phyloP scores from a whole-genome alignment of 2,113 vertebrate genomes.

The Sclerurus mexicanus region DNA sequence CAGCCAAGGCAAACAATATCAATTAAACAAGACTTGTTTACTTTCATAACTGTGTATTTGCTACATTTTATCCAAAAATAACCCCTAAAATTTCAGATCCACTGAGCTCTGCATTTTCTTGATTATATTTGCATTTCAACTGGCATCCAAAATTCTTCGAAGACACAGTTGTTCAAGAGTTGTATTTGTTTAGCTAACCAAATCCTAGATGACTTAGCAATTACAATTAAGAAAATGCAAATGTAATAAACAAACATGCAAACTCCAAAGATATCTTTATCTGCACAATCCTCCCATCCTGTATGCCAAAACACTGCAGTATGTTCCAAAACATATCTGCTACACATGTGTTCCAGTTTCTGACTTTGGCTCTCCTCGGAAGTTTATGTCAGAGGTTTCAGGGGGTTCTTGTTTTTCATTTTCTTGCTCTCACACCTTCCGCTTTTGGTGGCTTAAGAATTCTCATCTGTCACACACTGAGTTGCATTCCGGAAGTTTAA shows the following conservation, averaged over 20 bases:
- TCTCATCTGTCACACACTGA: neutral
- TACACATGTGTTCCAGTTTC: neutral
- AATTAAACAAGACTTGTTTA: neutral
- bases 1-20: neutral
- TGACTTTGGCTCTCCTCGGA: constrained; percentile 17
- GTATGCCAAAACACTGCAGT: neutral
- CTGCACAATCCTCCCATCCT: constrained; percentile 36
- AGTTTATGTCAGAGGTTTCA: constrained; percentile 27
- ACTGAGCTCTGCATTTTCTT: neutral
- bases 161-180: neutral
- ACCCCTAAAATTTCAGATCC: neutral
- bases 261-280: constrained; percentile 43
- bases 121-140: neutral
- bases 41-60: neutral
- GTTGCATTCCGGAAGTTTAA: neutral
- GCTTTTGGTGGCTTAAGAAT: neutral
- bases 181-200: neutral
- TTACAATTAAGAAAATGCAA: constrained; percentile 16
- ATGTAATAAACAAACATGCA: neutral
- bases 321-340: constrained; percentile 14
- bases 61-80: neutral
- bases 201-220: constrained; percentile 8
- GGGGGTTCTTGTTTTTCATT: constrained; percentile 1
- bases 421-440: neutral
- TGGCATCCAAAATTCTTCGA: neutral